Conservation (phyloP, 2,888 invertebrate genomes). For the Tribolium freemani region DNA sequence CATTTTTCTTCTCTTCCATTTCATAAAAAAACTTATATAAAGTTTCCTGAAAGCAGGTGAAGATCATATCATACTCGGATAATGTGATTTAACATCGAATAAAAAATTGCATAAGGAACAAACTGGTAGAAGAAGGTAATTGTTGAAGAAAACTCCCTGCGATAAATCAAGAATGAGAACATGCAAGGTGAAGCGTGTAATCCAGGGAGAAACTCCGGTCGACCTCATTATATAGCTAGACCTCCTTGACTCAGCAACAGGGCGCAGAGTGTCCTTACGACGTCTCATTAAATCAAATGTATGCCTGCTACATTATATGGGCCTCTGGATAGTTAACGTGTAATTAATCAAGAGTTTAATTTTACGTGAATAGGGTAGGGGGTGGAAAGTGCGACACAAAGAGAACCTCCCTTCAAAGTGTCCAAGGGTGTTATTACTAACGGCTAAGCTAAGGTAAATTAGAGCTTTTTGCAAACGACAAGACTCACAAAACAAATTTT, state of each 20-base stretch:
- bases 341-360: constrained; percentile 28
- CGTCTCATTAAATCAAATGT: constrained; percentile 33
- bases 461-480: background rate
- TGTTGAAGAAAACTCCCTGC: constrained; percentile 13
- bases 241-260: constrained; percentile 20
- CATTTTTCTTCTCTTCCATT: background rate
- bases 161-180: constrained; percentile 26
- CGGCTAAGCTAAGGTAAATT: background rate
- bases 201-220: constrained; percentile 14
- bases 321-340: constrained; percentile 14
- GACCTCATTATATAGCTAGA: constrained; percentile 14
- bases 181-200: constrained; percentile 26
- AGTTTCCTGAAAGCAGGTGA: constrained; percentile 2
- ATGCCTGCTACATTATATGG: constrained; percentile 1
- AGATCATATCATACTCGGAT: constrained; percentile 9
- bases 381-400: background rate
- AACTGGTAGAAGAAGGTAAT: constrained; percentile 15
- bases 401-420: background rate
- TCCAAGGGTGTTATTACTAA: too few species aligned
- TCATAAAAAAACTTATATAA: background rate
- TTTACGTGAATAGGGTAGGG: background rate
- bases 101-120: constrained; percentile 18
- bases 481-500: too few species aligned
- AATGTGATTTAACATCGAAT: constrained; percentile 18
- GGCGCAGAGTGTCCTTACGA: constrained; percentile 22